These are phyloP conservation scores for Neelides folsomi DNA, from an alignment of 2,888 invertebrate genomes.

Conservation along the genomic window DNA sequence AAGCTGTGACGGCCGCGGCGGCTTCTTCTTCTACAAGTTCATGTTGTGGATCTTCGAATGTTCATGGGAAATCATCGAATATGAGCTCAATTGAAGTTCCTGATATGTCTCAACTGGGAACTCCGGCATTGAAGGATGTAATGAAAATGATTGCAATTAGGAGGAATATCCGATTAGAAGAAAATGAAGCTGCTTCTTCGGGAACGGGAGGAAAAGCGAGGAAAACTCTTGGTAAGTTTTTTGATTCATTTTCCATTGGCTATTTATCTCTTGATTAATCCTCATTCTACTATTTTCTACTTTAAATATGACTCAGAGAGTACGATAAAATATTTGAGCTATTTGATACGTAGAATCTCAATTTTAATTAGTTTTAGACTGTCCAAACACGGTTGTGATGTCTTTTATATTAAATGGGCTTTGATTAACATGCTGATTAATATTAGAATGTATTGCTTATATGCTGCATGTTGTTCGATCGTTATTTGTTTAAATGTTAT, in stretches of 20 bases:
- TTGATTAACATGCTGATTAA: too few species aligned
- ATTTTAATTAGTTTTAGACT: not conserved
- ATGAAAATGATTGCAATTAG: constrained; percentile 31
- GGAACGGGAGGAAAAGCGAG: constrained; percentile 7
- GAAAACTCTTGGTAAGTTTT: not conserved
- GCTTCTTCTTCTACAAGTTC: constrained; percentile 8
- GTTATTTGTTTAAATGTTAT: too few species aligned
- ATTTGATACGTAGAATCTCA: too few species aligned
- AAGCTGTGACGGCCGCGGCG: constrained; percentile 11
- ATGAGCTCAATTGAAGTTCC: constrained; percentile 20
- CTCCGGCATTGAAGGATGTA: constrained; percentile 28
- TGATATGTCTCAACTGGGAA: constrained; percentile 14
- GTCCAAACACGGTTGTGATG: constrained; percentile 7
- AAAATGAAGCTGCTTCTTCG: constrained; percentile 21
- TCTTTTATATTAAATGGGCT: not conserved
- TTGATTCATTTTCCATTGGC: not conserved
- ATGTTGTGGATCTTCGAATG: not conserved
- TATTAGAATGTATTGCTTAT: too few species aligned
- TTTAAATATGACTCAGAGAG: not conserved
- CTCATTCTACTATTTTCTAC: not conserved
- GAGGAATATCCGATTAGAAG: constrained; percentile 27
- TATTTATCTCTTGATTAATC: not conserved
- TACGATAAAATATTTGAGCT: not conserved
- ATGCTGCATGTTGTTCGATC: too few species aligned
- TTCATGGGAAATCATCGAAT: constrained; percentile 16